Evolutionary conservation across 2,888 invertebrate genomes (phyloP).

Genomic region (Dioctria linearis): DNA sequence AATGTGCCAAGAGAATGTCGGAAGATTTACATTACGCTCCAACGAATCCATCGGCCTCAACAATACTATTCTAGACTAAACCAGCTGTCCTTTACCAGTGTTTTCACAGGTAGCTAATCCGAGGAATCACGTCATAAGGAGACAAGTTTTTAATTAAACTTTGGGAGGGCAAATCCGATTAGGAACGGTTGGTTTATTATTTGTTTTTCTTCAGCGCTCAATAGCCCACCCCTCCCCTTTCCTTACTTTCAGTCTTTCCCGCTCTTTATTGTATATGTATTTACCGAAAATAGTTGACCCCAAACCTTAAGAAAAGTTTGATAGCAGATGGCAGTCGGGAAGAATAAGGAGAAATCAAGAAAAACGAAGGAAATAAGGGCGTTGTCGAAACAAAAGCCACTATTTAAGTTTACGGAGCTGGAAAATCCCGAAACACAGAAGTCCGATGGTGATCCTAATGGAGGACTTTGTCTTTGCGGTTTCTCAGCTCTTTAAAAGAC

Average conservation of each 20-base stretch:
- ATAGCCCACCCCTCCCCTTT: neutral
- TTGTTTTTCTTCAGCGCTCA: slow-evolving; percentile 18
- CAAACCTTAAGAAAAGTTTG: slow-evolving; percentile 45
- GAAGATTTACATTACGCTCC: slow-evolving; percentile 47
- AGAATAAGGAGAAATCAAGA: slow-evolving; percentile 8
- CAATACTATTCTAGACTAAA: slow-evolving; percentile 22
- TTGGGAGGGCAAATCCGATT: slow-evolving; percentile 47
- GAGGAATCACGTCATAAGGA: slow-evolving; percentile 50
- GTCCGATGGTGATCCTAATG: slow-evolving; percentile 44
- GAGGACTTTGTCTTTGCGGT: slow-evolving; percentile 47
- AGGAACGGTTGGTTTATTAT: slow-evolving; percentile 41
- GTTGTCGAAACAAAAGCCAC: slow-evolving; percentile 37
- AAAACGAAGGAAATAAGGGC: slow-evolving; percentile 26
- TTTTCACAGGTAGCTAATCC: slow-evolving; percentile 52
- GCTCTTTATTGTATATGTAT: neutral
- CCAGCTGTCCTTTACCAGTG: slow-evolving; percentile 43
- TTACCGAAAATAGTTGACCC: slow-evolving; percentile 40
- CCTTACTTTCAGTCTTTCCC: neutral
- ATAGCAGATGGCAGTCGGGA: slow-evolving; percentile 21
- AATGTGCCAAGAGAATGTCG: slow-evolving; percentile 30
- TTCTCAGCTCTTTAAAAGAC: neutral
- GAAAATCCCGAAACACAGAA: slow-evolving; percentile 48
- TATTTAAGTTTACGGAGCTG: slow-evolving; percentile 51
- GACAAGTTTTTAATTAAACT: slow-evolving; percentile 55
- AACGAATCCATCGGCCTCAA: slow-evolving; percentile 40